These are phyloP conservation scores for Oenanthe oenanthe DNA, from an alignment of 2,113 vertebrate species.

Conservation along the genomic window DNA sequence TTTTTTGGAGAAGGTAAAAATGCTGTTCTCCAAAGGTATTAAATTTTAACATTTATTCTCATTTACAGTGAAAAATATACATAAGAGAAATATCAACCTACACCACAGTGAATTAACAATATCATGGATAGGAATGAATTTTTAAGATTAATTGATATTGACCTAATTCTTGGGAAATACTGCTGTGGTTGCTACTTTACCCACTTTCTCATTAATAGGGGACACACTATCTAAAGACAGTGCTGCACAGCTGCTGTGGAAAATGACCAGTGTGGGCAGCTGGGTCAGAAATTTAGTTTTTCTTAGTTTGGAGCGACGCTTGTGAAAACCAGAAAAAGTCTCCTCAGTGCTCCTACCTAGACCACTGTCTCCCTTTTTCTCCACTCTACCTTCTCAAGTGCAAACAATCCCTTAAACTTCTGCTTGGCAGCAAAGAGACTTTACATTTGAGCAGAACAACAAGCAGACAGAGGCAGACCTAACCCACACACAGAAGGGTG, in stretches of 20 bases:
- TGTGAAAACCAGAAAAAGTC: background rate
- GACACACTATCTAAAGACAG: background rate
- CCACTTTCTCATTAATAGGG: background rate
- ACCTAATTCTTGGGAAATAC: background rate
- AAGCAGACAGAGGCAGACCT: background rate
- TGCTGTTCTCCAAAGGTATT: background rate
- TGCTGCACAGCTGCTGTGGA: background rate
- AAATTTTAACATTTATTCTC: background rate
- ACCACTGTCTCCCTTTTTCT: background rate
- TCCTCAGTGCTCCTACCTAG: background rate
- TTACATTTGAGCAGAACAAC: background rate
- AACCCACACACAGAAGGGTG: background rate
- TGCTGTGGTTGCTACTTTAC: background rate
- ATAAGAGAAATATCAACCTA: background rate
- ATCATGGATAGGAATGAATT: background rate
- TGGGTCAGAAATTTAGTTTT: background rate
- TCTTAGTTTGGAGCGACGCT: background rate
- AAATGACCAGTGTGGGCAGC: background rate
- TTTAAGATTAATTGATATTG: background rate
- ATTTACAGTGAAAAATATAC: background rate
- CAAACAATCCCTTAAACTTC: background rate
- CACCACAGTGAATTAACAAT: background rate
- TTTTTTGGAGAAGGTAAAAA: background rate
- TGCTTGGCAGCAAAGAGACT: background rate
- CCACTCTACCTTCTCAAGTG: background rate